Evolutionary conservation across 2,797 vertebrate species (phyloP).

Genomic region (Delichon dasypus): DNA sequence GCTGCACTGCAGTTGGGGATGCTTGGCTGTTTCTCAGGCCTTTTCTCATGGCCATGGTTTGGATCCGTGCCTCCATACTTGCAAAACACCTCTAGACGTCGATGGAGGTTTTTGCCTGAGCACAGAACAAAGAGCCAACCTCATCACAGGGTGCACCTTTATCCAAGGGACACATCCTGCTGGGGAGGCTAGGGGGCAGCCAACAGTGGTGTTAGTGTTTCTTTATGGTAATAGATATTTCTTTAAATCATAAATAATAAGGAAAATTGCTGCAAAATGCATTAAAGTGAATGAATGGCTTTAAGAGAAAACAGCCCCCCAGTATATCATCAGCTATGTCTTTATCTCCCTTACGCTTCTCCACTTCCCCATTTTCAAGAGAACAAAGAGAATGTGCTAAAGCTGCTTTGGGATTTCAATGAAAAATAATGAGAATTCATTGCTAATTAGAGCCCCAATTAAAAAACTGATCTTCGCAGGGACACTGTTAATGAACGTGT

Average conservation of each 20-base stretch:
- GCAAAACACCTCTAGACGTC: neutral
- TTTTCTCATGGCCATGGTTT: neutral
- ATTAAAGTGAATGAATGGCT: neutral
- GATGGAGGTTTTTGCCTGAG: neutral
- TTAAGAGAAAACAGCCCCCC: neutral
- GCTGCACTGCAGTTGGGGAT: fast-evolving
- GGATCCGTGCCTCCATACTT: fast-evolving
- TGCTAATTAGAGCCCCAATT: conserved; percentile 66
- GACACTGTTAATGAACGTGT: conserved; percentile 37
- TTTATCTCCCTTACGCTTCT: conserved; percentile 13
- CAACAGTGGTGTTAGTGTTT: neutral
- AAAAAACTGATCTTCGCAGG: conserved; percentile 29
- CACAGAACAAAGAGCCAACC: neutral
- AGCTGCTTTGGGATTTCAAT: conserved; percentile 30
- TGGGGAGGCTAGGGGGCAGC: neutral
- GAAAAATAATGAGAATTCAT: conserved; percentile 51
- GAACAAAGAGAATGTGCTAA: conserved; percentile 58
- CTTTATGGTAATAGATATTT: neutral
- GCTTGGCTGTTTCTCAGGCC: neutral
- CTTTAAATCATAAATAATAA: neutral
- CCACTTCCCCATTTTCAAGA: neutral
- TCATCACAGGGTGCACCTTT: neutral
- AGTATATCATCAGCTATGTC: neutral
- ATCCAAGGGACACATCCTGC: neutral
- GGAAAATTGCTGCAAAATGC: neutral